Conservation (phyloP, 2,888 invertebrate genomes). For the Sarcophaga caerulescens region DNA sequence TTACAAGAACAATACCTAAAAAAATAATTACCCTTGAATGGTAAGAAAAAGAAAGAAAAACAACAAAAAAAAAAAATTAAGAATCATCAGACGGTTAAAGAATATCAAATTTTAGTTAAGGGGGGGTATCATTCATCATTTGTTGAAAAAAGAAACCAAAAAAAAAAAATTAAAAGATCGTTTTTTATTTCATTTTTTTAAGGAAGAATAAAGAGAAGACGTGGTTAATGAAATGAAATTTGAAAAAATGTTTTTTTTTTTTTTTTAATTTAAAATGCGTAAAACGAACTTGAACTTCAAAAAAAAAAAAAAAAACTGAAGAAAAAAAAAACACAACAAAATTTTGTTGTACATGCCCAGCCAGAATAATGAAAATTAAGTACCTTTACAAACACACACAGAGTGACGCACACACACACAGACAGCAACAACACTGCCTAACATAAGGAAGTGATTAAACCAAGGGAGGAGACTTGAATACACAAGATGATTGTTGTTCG, state of each 20-base stretch:
- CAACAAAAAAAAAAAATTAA: neutral
- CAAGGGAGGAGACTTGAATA: neutral
- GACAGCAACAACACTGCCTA: too few relatives aligned
- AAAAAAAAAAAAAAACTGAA: constrained; percentile 62
- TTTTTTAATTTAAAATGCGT: constrained; percentile 71
- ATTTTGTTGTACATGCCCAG: neutral
- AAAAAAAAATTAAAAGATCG: neutral
- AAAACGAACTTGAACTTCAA: constrained; percentile 76
- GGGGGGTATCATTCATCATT: neutral
- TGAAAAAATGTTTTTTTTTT: too few relatives aligned
- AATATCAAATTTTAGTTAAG: neutral
- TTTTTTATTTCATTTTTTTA: neutral
- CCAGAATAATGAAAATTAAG: too few relatives aligned
- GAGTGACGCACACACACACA: neutral
- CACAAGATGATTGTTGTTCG: neutral
- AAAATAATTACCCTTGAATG: constrained; percentile 54
- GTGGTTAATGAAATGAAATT: constrained; percentile 50
- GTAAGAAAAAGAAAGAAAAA: constrained; percentile 2
- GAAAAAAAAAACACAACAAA: neutral
- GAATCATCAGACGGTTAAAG: constrained; percentile 12
- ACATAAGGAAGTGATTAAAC: constrained; percentile 28
- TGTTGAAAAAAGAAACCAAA: constrained; percentile 9
- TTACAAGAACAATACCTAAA: constrained; percentile 4
- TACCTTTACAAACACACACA: neutral
- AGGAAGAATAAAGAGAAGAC: constrained; percentile 25